Base-by-base conservation (phyloP, 2,113 vertebrate species). In the Echinops telfairi region DNA sequence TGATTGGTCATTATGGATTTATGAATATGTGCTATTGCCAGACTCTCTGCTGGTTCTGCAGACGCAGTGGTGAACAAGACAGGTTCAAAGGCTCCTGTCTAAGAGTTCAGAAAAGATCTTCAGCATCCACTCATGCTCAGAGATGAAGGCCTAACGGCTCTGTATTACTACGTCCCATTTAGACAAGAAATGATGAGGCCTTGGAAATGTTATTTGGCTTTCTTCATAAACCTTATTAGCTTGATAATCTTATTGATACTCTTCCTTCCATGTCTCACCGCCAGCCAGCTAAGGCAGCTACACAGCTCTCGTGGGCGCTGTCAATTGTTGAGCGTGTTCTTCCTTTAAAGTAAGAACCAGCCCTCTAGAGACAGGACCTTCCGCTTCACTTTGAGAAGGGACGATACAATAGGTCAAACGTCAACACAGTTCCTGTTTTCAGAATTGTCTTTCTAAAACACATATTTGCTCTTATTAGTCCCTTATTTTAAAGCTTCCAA, bases 371-470 rank as follows among this genome's bases (percentile, higher is more conserved):
- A 17, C 22, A 6, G 36, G 29, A 43, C 29, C 23, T 38, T 33
- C 27, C 7, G n/a, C 19, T 68, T 70, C 8, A 19, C 88, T 27
- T 31, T 36, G 53, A 27, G 38, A 31, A 2, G 3, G 3, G 66
- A 23, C 68, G 19, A 68, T 29, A 16, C 16, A 22, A 62, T 10
- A 53, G 40, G 7, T 23, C 31, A 85, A 68, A 10, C 76, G 64
- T 89, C 73, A 38, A 77, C 25, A 25, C 1, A 14, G 40, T 36
- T 38, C 29, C 70, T 33, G 33, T 82, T 83, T 75, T 71, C 76
- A 38, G 84, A 71, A 83, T 3, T 27, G 31, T 78, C 75, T 91
- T 80, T 57, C 83, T 91, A 81, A 96, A 95, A 84, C 38, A 38
- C 14, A 78, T 43, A 70, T 68, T 73, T 38, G 79, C 80, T 92